Percentiles rank a stretch among this genome's conserved stretches.
Evolutionary conservation across 2,113 vertebrate genomes (phyloP).

Genomic region (Hyperoodon ampullatus): DNA sequence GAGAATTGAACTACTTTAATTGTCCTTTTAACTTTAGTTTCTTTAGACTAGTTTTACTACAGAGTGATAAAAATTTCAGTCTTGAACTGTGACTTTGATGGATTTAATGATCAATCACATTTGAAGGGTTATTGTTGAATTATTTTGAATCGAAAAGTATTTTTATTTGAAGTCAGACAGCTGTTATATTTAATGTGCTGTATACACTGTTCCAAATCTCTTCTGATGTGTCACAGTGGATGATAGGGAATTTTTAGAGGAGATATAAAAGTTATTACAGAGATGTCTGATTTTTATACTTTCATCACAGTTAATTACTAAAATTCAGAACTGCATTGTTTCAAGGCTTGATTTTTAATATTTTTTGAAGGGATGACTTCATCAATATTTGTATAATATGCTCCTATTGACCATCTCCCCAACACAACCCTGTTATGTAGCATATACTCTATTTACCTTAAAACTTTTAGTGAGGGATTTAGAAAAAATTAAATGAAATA

Average conservation of each 20-base stretch:
- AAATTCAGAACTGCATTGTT: not conserved
- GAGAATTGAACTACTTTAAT: constrained; percentile 31
- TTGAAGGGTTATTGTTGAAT: constrained; percentile 54
- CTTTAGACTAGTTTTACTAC: constrained; percentile 36
- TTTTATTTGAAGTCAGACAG: constrained; percentile 42
- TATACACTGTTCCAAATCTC: not conserved
- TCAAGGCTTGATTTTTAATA: not conserved
- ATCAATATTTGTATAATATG: not conserved
- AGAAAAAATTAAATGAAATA: not conserved
- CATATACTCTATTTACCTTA: not conserved
- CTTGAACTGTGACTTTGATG: constrained; percentile 36
- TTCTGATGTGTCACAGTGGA: constrained; percentile 31
- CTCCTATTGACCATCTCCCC: not conserved
- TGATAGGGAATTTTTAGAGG: constrained; percentile 14
- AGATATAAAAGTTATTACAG: not conserved
- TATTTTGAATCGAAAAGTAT: constrained; percentile 48
- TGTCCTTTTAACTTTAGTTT: constrained; percentile 9
- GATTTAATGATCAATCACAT: constrained; percentile 60
- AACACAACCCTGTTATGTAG: not conserved
- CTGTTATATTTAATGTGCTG: constrained; percentile 32
- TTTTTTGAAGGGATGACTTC: not conserved
- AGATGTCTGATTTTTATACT: not conserved
- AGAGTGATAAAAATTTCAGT: constrained; percentile 48
- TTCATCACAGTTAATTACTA: not conserved
- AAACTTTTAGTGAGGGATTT: not conserved